phyloP scores from a whole-genome alignment of 2,888 invertebrate species.

The Drosophila paracracens region DNA sequence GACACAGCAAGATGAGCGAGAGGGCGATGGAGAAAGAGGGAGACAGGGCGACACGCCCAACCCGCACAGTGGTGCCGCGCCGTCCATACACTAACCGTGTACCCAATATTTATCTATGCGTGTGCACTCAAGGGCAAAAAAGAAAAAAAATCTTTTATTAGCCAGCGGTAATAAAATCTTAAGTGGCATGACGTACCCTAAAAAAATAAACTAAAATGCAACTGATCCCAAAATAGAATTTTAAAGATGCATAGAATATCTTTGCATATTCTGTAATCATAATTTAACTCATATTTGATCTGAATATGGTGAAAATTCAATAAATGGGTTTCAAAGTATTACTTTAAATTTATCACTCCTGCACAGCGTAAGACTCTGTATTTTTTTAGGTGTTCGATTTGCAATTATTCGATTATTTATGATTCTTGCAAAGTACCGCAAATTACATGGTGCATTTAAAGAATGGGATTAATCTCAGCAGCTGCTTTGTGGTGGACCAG shows the following conservation, averaged over 20 bases:
- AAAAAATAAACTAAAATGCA: neutral
- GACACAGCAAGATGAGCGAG: constrained; percentile 15
- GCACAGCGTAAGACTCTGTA: neutral
- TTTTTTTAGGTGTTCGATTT: neutral
- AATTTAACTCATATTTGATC: neutral
- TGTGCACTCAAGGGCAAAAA: constrained; percentile 13
- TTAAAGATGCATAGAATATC: neutral
- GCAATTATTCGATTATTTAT: neutral
- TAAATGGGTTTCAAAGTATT: neutral
- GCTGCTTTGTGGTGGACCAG: constrained; percentile 6
- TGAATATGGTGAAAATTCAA: neutral
- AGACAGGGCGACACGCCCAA: constrained; percentile 2
- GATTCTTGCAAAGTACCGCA: neutral
- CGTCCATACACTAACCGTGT: constrained; percentile 6
- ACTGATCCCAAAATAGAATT: neutral
- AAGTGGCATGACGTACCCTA: constrained; percentile 6
- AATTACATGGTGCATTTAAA: neutral
- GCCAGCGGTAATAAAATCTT: constrained; percentile 22
- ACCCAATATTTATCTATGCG: constrained; percentile 25
- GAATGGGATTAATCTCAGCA: neutral
- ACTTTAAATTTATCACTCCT: neutral
- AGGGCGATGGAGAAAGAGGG: neutral
- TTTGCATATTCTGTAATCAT: neutral
- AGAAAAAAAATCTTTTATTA: neutral
- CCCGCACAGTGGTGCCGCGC: constrained; percentile 25